Conservation (phyloP, 1,140 invertebrate species). For the Drosophila baimaii region DNA sequence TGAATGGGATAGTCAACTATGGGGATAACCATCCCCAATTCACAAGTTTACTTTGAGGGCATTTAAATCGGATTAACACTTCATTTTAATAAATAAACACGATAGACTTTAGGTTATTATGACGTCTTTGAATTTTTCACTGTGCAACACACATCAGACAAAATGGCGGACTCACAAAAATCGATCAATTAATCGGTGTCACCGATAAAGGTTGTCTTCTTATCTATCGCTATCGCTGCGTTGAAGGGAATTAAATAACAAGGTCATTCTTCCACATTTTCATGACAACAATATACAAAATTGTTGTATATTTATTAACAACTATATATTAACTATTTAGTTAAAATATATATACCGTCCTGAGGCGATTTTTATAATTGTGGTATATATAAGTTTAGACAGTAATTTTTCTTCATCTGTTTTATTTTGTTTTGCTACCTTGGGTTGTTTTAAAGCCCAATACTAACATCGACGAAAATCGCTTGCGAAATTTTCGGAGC, state of each 20-base stretch:
- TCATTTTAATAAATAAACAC: background rate
- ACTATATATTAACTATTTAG: too few relatives aligned
- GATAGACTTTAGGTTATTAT: slow-evolving; percentile 21
- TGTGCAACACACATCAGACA: slow-evolving; percentile 38
- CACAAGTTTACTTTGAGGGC: background rate
- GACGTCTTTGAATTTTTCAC: slow-evolving; percentile 37
- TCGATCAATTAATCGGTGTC: slow-evolving; percentile 27
- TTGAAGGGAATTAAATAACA: background rate
- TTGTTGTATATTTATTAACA: too few relatives aligned
- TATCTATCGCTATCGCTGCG: background rate
- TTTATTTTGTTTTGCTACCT: too few relatives aligned
- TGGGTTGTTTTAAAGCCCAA: too few relatives aligned
- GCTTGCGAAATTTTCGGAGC: too few relatives aligned
- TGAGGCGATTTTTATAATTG: too few relatives aligned
- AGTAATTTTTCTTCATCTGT: too few relatives aligned
- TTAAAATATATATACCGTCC: too few relatives aligned
- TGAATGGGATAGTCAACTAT: background rate
- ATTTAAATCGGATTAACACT: slow-evolving; percentile 1
- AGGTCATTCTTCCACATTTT: background rate
- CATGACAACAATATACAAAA: background rate
- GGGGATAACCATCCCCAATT: background rate
- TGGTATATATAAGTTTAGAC: too few relatives aligned
- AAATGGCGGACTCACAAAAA: slow-evolving; percentile 28
- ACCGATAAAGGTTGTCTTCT: background rate
- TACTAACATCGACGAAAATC: too few relatives aligned